These are phyloP conservation scores for Trichonephila clavipes DNA, from an alignment of 1,140 invertebrate genomes.

Conservation along the genomic window DNA sequence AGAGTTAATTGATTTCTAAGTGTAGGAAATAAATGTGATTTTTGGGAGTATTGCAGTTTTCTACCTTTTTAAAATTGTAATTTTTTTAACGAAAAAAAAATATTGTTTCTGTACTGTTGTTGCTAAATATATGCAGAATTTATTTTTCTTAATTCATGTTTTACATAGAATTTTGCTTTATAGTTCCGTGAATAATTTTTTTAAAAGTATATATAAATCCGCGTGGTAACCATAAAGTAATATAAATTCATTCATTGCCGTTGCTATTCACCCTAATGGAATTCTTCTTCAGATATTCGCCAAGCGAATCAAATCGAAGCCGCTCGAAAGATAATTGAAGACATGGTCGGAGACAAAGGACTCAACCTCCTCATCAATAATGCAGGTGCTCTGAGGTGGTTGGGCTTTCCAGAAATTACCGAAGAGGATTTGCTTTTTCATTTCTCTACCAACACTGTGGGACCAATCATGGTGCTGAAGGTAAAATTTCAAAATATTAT, in stretches of 20 bases:
- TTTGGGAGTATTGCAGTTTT: no score
- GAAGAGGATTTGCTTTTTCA: not conserved
- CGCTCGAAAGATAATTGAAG: not conserved
- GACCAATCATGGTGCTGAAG: not conserved
- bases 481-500: not conserved
- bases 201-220: no score
- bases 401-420: not conserved
- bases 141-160: no score
- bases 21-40: no score
- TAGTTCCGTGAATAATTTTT: no score
- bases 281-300: not conserved
- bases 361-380: constrained; percentile 20
- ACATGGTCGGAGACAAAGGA: constrained; percentile 20
- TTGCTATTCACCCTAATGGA: not conserved
- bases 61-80: no score
- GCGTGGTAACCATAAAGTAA: no score
- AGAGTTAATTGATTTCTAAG: no score
- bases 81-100: no score
- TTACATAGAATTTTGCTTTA: no score
- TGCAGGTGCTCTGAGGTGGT: not conserved
- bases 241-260: not conserved
- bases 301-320: not conserved
- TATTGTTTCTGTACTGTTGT: no score
- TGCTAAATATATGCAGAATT: no score
- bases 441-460: not conserved